A percentile compares a stretch with the other conserved stretches of the same genome.
phyloP scores from a whole-genome alignment of 2,113 vertebrate genomes.

The Mus pahari region DNA sequence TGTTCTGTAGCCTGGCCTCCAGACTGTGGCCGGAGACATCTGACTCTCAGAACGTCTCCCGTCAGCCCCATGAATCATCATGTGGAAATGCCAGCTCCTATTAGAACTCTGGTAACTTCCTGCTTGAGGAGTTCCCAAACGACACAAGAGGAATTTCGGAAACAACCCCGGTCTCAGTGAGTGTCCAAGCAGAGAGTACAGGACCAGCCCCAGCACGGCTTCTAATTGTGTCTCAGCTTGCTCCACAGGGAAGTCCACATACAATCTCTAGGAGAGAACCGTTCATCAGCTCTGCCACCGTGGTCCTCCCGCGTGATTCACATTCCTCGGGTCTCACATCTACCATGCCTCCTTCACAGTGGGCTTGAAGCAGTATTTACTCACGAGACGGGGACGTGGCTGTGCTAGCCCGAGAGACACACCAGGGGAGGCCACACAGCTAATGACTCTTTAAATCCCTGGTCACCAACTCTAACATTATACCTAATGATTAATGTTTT shows the following conservation, averaged over 20 bases:
- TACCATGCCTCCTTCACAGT: not conserved
- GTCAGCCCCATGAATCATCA: not conserved
- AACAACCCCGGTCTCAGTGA: fast-evolving
- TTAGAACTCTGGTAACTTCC: not conserved
- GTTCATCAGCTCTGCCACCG: not conserved
- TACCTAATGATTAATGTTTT: not conserved
- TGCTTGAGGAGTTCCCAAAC: not conserved
- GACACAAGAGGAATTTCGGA: fast-evolving
- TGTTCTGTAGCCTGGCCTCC: not conserved
- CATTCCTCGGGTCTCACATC: fast-evolving
- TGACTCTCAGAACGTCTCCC: not conserved
- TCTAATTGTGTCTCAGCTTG: not conserved
- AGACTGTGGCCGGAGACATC: not conserved
- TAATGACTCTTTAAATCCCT: not conserved
- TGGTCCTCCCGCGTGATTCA: not conserved
- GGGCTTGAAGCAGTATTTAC: not conserved
- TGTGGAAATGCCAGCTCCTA: not conserved
- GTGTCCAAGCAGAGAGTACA: not conserved
- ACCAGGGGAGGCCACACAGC: not conserved
- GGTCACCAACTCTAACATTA: not conserved
- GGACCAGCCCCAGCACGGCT: too few relatives aligned
- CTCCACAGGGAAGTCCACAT: not conserved
- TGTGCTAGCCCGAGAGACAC: not conserved
- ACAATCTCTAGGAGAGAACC: not conserved
- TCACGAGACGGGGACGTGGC: not conserved